Evolutionary conservation across 2,888 invertebrate species (phyloP).

Genomic region (Epiblema foenella): DNA sequence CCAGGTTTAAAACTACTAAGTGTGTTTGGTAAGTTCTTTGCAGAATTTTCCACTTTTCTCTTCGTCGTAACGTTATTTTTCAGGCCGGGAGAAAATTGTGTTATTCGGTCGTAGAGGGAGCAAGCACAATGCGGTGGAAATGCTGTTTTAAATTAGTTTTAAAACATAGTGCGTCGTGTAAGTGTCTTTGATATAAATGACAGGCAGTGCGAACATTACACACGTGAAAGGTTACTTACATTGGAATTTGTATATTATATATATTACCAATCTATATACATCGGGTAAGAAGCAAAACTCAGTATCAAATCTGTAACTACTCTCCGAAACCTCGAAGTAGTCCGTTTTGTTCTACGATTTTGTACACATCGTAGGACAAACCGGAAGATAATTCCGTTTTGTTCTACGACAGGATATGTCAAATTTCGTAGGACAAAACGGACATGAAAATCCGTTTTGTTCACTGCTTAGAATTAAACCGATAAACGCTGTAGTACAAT

Average conservation of each 20-base stretch:
- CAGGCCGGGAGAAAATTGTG: conserved; percentile 33
- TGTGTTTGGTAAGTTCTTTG: conserved; percentile 28
- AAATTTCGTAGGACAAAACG: too few species aligned
- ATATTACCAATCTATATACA: too few species aligned
- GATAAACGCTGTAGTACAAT: too few species aligned
- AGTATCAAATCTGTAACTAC: too few species aligned
- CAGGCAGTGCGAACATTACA: not conserved
- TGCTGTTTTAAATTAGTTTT: conserved; percentile 23
- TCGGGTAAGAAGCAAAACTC: too few species aligned
- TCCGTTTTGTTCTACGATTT: too few species aligned
- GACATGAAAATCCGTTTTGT: too few species aligned
- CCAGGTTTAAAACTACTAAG: conserved; percentile 39
- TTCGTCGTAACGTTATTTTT: conserved; percentile 37
- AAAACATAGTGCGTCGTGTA: not conserved
- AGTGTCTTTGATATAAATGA: not conserved
- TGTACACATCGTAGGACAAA: too few species aligned
- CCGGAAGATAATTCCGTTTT: too few species aligned
- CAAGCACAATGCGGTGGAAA: conserved; percentile 7
- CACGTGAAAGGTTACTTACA: not conserved
- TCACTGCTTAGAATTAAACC: too few species aligned
- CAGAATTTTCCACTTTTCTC: conserved; percentile 39
- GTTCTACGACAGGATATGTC: too few species aligned
- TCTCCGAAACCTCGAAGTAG: too few species aligned
- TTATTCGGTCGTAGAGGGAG: conserved; percentile 30
- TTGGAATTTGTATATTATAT: not conserved